A percentile compares a stretch with the other conserved stretches of the same genome.
phyloP scores from a whole-genome alignment of 2,113 vertebrate species.

The Clarias gariepinus region DNA sequence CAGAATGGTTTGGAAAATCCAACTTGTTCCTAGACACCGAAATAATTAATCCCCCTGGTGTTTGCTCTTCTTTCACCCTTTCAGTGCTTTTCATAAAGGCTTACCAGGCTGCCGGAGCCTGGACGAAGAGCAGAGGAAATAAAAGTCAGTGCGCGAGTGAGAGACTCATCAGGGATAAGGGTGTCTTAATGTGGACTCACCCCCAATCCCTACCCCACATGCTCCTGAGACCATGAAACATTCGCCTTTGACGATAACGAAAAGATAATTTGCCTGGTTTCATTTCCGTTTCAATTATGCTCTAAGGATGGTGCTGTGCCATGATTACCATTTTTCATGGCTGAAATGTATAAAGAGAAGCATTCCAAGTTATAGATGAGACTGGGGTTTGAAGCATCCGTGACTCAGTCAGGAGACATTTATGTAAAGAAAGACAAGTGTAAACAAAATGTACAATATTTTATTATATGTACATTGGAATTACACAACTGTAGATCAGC shows the following conservation, averaged over 20 bases:
- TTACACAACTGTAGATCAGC: not conserved
- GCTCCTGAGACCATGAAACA: slow-evolving; percentile 48
- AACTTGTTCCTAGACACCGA: slow-evolving; percentile 49
- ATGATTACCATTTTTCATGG: slow-evolving; percentile 43
- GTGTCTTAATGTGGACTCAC: slow-evolving; percentile 47
- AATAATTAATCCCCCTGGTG: slow-evolving; percentile 54
- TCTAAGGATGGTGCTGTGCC: slow-evolving; percentile 39
- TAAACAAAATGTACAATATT: not conserved
- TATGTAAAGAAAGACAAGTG: not conserved
- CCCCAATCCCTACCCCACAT: slow-evolving; percentile 28
- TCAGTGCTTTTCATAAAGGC: slow-evolving; percentile 47
- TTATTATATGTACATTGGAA: not conserved
- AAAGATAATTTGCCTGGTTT: slow-evolving; percentile 48
- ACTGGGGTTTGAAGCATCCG: not conserved
- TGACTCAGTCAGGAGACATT: slow-evolving; percentile 4
- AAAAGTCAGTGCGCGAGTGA: slow-evolving; percentile 37
- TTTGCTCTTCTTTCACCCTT: slow-evolving; percentile 52
- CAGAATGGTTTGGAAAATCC: slow-evolving; percentile 49
- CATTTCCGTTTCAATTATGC: slow-evolving; percentile 51
- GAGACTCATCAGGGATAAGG: slow-evolving; percentile 52
- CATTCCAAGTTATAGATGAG: slow-evolving; percentile 19
- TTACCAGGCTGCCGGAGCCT: slow-evolving; percentile 33
- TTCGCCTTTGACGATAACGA: slow-evolving; percentile 46
- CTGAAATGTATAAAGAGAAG: slow-evolving; percentile 43
- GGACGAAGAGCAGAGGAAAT: slow-evolving; percentile 56